Base-by-base conservation (phyloP, 1,140 invertebrate species). In the Chrysomallon squamiferum region DNA sequence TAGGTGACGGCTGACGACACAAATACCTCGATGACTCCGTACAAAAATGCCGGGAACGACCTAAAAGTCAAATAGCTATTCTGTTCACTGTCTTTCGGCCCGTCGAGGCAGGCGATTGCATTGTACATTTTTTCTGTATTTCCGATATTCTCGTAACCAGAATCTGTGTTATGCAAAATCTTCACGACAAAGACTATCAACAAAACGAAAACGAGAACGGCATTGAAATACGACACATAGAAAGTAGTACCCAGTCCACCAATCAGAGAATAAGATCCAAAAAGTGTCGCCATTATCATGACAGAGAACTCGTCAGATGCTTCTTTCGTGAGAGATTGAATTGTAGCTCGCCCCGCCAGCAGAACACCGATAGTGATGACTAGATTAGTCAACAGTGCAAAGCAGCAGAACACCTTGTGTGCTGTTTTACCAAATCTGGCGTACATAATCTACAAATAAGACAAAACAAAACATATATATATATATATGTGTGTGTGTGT, bases 161-260 rank as follows among this genome's bases (percentile, higher is more conserved):
- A 62, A 52, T 77, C 72, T 1, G 68, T 71, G 64, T 69, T 74
- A 66, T 77, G 72, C 41, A 76, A 69, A 47, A 79, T 79, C 64
- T 77, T 76, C 22, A 76, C 75, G 9, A 79, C 77, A 49, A 79
- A 79, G 2, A 79, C 71, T 33, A 79, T 77, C n/a, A 85, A 76
- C 18, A 85, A 69, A 45, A 82, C 71, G 66, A 82, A 82, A 11
- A 85, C 84, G 41, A 85, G 71, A 52, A 72, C 77, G 15, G 81
- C 80, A 70, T 84, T 85, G 78, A 84, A 85, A 66, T 85, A 85
- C 58, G 83, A 85, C 5, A 85, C 84, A 63, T 85, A 85, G 65
- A 85, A 85, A 25, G 83, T 83, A 25, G 84, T 82, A n/a, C 83
- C 83, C 13, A 85, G 74, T 7, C 84, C 84, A 18, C 84, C 84